phyloP scores from a whole-genome alignment of 2,797 vertebrate species.

The Hirundo rustica region DNA sequence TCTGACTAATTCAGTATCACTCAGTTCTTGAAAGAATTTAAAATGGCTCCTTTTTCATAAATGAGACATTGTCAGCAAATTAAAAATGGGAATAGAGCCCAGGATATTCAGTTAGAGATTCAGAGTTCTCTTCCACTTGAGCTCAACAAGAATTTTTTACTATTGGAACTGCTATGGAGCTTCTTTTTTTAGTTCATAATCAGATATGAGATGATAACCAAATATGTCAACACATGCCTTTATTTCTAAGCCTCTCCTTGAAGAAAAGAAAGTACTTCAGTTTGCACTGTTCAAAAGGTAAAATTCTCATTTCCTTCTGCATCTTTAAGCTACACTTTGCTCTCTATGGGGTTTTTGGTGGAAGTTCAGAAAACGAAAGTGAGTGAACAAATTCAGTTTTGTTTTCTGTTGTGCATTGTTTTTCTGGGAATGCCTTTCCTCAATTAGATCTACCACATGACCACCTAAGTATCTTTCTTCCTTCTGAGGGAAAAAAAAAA shows the following conservation, averaged over 20 bases:
- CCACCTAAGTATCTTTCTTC: background rate
- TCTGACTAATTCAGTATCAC: background rate
- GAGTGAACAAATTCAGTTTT: background rate
- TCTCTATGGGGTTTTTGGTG: background rate
- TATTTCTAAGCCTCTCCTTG: background rate
- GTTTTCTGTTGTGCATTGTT: background rate
- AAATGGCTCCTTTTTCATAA: conserved; percentile 16
- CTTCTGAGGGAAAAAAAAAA: background rate
- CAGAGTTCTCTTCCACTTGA: background rate
- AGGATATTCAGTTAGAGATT: background rate
- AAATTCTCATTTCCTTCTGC: background rate
- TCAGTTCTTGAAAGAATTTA: background rate
- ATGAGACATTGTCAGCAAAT: background rate
- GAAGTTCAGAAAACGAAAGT: background rate
- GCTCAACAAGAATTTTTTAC: background rate
- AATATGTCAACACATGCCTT: background rate
- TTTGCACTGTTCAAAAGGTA: background rate
- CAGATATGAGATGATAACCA: background rate
- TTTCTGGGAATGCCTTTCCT: background rate
- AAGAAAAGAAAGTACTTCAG: background rate
- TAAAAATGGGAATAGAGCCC: conserved; percentile 4
- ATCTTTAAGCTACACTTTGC: background rate
- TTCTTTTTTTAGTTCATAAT: background rate
- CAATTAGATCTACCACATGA: background rate
- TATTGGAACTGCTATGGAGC: background rate